phyloP scores from a whole-genome alignment of 2,797 vertebrate species.

The Monodelphis domestica region DNA sequence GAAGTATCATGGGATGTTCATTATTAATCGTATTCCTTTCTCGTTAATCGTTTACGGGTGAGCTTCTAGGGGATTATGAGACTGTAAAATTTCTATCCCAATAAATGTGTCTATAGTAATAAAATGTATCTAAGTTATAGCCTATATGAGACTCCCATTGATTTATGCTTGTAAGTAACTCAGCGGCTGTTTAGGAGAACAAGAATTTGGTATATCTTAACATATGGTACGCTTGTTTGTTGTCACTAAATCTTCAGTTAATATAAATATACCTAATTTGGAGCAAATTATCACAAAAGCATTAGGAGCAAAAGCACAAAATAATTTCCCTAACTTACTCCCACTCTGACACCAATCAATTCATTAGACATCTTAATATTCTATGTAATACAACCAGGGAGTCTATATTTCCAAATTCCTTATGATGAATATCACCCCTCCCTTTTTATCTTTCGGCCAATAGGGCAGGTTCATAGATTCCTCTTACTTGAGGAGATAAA shows the following conservation, averaged over 20 bases:
- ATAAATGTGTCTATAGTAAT: constrained; percentile 83
- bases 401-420: not conserved
- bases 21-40: constrained; percentile 80
- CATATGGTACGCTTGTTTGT: constrained; percentile 34
- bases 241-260: not conserved
- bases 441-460: not conserved
- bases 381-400: not conserved
- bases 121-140: constrained; percentile 81
- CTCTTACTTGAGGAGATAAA: constrained; percentile 38
- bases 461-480: not conserved
- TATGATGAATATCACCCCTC: not conserved
- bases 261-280: constrained; percentile 19
- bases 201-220: not conserved
- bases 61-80: constrained; percentile 81
- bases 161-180: constrained; percentile 79
- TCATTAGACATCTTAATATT: not conserved
- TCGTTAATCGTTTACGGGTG: constrained; percentile 81
- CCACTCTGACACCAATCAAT: not conserved
- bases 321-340: constrained; percentile 11
- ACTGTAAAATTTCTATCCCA: constrained; percentile 84
- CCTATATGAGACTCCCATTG: constrained; percentile 74
- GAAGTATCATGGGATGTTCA: constrained; percentile 63
- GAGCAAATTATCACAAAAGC: constrained; percentile 28
- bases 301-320: constrained; percentile 18
- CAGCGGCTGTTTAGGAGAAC: not conserved